Evolutionary conservation across 2,888 invertebrate species (phyloP).

Genomic region (Sabatieria punctata): DNA sequence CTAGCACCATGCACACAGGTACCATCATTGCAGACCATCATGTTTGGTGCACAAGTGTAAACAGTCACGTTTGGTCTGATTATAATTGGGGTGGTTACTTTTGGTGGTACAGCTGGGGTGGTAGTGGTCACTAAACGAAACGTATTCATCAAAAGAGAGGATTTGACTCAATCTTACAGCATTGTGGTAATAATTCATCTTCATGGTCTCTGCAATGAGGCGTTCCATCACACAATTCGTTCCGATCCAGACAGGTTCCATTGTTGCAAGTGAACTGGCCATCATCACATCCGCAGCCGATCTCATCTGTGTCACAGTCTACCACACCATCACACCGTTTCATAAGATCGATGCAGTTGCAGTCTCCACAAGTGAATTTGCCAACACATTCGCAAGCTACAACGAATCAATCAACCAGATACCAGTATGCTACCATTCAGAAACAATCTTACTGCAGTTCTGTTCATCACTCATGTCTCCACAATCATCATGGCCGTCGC

Average conservation of each 20-base stretch:
- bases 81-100: not conserved
- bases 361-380: conserved; percentile 8
- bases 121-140: not conserved
- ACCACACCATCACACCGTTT: conserved; percentile 6
- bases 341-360: conserved; percentile 1
- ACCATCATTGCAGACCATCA: conserved; percentile 7
- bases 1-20: conserved; percentile 7
- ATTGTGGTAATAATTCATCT: conserved; percentile 5
- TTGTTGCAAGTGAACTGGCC: conserved; percentile 9
- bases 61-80: not conserved
- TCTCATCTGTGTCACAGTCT: conserved; percentile 11
- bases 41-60: conserved; percentile 2
- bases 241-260: conserved; percentile 5
- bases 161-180: not conserved
- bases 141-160: not conserved
- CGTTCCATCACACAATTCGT: conserved; percentile 6
- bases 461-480: conserved; percentile 9
- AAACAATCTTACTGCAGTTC: conserved; percentile 4
- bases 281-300: conserved; percentile 6
- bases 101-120: conserved; percentile 4
- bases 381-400: conserved; percentile 9
- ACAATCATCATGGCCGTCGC: conserved; percentile 11
- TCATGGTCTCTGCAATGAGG: conserved; percentile 3
- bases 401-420: too few relatives aligned
- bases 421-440: too few relatives aligned